Base-by-base conservation (phyloP, 1,140 invertebrate species). In the Cyphomyrmex costatus region DNA sequence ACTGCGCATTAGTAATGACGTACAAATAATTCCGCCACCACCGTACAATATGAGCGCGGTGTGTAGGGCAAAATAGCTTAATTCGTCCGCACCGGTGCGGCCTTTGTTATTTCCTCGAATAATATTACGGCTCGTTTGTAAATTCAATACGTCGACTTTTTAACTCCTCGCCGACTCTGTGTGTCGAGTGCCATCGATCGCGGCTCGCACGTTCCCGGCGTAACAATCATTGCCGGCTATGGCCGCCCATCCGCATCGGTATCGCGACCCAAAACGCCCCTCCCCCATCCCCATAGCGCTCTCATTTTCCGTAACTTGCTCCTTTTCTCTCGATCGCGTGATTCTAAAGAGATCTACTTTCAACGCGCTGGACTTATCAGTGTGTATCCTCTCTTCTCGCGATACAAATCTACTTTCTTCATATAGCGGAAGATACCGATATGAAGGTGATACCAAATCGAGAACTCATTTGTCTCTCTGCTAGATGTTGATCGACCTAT, bases 81-180 rank as follows among this genome's bases (percentile, higher is more conserved):
- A 86, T 79, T 86, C 84, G 74, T 78, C 63, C 74, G 71, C 60
- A 70, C 74, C 51, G 42, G 73, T 49, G 84, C 74, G 42, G 63
- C 84, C 84, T 86, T 86, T 86, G 63, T 79, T 86, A 80, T 86
- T 79, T 86, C 63, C 60, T 68, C 84, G 76, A 86, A 86, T 68
- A 79, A 86, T 80, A 68, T 86, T 85, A 78, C 84, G 84, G 73
- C 74, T 79, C 76, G 74, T 68, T 86, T 86, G 51, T 79, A 85
- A 85, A 85, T 85, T 85, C 68, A 73, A 83, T 83, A 60, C 68
- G 68, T 74, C 68, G 68, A 83, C 68, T 83, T 83, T 83, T 82
- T 82, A 82, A 73, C 53, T 73, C 24, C 51, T 83, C 68, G 79
- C 51, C 79, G 66, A 58, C 46, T 2, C 63, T 73, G 66, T 73